Evolutionary conservation across 2,113 vertebrate genomes (phyloP).

Genomic region (Gorilla gorilla): DNA sequence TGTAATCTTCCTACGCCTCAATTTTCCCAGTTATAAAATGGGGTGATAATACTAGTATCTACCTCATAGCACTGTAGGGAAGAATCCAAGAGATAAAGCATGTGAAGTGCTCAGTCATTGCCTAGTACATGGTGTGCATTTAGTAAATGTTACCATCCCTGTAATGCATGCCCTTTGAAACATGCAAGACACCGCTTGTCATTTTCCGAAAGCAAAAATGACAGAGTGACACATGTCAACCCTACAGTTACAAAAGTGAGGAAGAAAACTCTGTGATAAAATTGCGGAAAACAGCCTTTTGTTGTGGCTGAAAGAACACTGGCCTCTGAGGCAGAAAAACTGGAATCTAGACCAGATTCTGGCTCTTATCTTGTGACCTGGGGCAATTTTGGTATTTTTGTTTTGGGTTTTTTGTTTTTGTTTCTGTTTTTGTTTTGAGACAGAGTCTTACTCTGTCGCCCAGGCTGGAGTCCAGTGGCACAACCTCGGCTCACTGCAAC

Average conservation of each 20-base stretch:
- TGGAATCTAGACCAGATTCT: background rate
- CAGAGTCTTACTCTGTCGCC: too few relatives aligned
- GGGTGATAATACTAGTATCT: background rate
- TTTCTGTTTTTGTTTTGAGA: too few relatives aligned
- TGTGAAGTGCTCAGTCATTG: accelerated
- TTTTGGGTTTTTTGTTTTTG: too few relatives aligned
- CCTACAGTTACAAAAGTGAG: background rate
- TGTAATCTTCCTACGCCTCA: background rate
- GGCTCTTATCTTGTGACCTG: background rate
- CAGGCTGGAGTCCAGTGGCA: too few relatives aligned
- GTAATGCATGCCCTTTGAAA: background rate
- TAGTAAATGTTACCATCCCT: background rate
- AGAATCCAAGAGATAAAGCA: background rate
- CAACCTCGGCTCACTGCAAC: too few relatives aligned
- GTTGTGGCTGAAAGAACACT: background rate
- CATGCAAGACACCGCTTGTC: background rate
- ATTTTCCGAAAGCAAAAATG: constrained; percentile 14
- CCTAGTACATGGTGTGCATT: accelerated
- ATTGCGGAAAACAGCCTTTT: background rate
- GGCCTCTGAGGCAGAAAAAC: background rate
- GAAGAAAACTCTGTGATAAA: background rate
- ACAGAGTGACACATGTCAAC: background rate
- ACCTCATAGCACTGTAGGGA: background rate
- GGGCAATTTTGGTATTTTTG: background rate
- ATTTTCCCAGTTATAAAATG: background rate